Conservation (phyloP, 2,888 invertebrate genomes). For the Hirtodrosophila duncani region DNA sequence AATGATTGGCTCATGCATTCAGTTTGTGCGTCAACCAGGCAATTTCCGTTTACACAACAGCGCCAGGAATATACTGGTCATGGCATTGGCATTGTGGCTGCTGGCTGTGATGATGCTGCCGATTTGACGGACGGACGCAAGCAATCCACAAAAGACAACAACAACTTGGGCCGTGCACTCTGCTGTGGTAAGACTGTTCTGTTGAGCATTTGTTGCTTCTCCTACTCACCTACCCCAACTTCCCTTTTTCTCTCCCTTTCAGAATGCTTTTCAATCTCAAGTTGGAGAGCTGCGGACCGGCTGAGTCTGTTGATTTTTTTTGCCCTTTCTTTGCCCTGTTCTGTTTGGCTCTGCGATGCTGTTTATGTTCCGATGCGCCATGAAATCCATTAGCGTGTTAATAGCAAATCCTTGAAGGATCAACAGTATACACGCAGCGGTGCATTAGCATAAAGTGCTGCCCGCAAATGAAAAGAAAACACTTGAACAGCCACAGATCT, state of each 20-base stretch:
- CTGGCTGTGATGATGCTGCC: neutral
- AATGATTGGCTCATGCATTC: slow-evolving; percentile 11
- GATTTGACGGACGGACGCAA: slow-evolving; percentile 7
- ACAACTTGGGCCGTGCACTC: neutral
- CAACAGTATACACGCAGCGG: slow-evolving; percentile 21
- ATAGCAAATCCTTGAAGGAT: slow-evolving; percentile 41
- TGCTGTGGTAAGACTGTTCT: slow-evolving; percentile 24
- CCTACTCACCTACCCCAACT: too few relatives aligned
- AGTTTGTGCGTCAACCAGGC: slow-evolving; percentile 21
- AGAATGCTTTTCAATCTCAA: too few relatives aligned
- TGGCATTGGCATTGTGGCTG: slow-evolving; percentile 2
- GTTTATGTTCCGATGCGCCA: slow-evolving; percentile 31
- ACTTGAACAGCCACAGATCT: slow-evolving; percentile 6
- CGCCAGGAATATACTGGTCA: slow-evolving; percentile 8
- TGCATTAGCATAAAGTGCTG: slow-evolving; percentile 42
- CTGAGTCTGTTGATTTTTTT: slow-evolving; percentile 9
- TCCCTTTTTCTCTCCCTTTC: too few relatives aligned
- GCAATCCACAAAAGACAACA: too few relatives aligned
- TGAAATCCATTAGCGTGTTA: slow-evolving; percentile 35
- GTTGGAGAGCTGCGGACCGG: too few relatives aligned
- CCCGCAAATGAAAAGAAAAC: slow-evolving; percentile 21
- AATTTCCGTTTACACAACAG: slow-evolving; percentile 44
- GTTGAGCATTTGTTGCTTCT: slow-evolving; percentile 20
- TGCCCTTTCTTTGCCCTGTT: neutral
- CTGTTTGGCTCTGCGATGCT: neutral